Percentiles rank a stretch among this genome's conserved stretches.
Evolutionary conservation across 2,888 invertebrate genomes (phyloP).

Genomic region (Diplazon laetatorius): DNA sequence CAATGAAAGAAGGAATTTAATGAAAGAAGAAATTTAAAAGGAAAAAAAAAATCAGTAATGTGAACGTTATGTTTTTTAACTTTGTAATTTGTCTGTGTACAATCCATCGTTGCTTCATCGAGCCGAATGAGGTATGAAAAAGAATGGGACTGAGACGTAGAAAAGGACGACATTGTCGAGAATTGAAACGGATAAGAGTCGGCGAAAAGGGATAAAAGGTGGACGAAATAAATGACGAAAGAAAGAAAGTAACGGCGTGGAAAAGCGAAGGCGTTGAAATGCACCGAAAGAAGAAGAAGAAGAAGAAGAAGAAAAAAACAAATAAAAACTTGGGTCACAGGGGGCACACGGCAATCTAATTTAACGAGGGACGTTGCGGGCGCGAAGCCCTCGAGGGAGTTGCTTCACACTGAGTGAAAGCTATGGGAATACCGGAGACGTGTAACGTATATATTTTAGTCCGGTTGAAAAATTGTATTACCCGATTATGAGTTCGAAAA

Average conservation of each 20-base stretch:
- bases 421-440: slow-evolving; percentile 26
- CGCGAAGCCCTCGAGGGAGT: slow-evolving; percentile 19
- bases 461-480: slow-evolving; percentile 18
- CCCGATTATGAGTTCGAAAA: slow-evolving; percentile 4
- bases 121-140: neutral
- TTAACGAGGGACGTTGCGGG: slow-evolving; percentile 25
- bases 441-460: slow-evolving; percentile 24
- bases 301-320: no score
- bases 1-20: no score
- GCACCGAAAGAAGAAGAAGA: neutral
- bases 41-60: neutral
- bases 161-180: slow-evolving; percentile 6
- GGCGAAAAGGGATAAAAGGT: neutral
- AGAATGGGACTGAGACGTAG: neutral
- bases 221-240: neutral
- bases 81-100: neutral
- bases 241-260: slow-evolving; percentile 12
- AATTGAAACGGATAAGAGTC: neutral
- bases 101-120: neutral
- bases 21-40: neutral
- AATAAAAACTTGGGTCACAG: slow-evolving; percentile 25
- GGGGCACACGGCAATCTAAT: slow-evolving; percentile 17
- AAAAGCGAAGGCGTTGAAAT: slow-evolving; percentile 12
- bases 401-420: slow-evolving; percentile 23
- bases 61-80: neutral